Base-by-base conservation (phyloP, 2,113 vertebrate species). In the Larimichthys polyactis region DNA sequence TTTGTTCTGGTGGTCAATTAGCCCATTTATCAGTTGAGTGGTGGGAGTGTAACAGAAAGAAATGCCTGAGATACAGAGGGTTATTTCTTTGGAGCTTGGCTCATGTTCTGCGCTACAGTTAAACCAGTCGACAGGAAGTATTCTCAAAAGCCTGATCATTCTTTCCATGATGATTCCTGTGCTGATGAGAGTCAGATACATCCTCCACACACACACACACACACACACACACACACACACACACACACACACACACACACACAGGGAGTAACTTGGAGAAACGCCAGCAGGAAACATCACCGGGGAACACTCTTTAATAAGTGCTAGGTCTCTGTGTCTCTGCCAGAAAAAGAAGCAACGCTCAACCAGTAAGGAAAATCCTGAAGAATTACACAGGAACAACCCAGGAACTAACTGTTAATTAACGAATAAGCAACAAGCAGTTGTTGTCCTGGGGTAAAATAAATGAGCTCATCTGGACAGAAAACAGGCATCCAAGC, bases 161-260 rank as follows among this genome's bases (percentile, higher is more conserved):
- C 66, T 89, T 91, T 91, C 81, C 89, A 82, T 73, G 79, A 82
- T 22, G 75, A 51, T 22, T 74, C 54, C 24, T 63, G 59, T 75
- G 24, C 51, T 78, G 71, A 77, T 84, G 78, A 66, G 77, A 60
- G 74, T 84, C n/a, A 75, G 71, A 72, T 44, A 24, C 24, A 54
- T 84, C 71, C 58, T 76, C 62, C 49, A 73, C 60, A 51, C 48
- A 59, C 32, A 46, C 36, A 40, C 36, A 36, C 36, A 36, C 32
- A 36, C 32, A 36, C 32, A 36, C 32, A 7, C 32, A 36, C 32
- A 36, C 32, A 36, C 32, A 36, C 32, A 36, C 32, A 27, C 27
- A 27, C 27, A 27, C 27, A 27, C 27, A 27, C 27, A 27, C 27
- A 27, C 29, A 29, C 29, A 29, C 29, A 32, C 32, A 32, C 32